Conservation (phyloP, 2,113 vertebrate genomes). For the Corythornis madagascariensis region DNA sequence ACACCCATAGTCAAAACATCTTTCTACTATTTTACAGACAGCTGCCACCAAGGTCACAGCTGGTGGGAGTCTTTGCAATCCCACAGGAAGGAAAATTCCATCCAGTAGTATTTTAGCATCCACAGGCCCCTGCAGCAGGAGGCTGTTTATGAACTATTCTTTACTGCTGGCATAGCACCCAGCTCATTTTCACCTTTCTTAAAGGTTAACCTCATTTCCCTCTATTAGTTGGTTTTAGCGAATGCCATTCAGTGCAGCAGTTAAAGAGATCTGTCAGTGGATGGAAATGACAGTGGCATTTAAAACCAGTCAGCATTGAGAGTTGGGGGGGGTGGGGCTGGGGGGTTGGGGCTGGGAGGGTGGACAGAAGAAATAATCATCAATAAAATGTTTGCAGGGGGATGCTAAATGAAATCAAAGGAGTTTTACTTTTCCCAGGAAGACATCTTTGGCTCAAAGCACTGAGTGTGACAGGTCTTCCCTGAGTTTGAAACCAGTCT, state of each 20-base stretch:
- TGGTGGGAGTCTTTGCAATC: too few species aligned
- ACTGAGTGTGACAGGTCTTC: background rate
- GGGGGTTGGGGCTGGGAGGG: too few species aligned
- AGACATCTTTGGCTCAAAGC: background rate
- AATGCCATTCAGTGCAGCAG: slow-evolving; percentile 6
- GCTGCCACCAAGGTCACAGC: too few species aligned
- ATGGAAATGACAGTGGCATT: slow-evolving; percentile 64
- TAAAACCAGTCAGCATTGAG: slow-evolving; percentile 5
- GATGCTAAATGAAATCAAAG: background rate
- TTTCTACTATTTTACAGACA: too few species aligned
- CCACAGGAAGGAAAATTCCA: too few species aligned
- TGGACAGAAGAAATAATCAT: too few species aligned
- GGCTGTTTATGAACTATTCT: slow-evolving; percentile 62
- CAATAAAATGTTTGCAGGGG: too few species aligned
- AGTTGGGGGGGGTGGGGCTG: background rate
- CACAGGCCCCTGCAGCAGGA: background rate
- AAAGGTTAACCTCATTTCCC: slow-evolving; percentile 72
- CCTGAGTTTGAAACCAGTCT: background rate
- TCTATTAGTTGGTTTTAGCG: slow-evolving; percentile 71
- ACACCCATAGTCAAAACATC: too few species aligned
- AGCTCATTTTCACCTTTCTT: slow-evolving; percentile 52
- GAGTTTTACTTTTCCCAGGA: background rate
- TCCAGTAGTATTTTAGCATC: too few species aligned
- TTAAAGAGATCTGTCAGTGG: slow-evolving; percentile 60
- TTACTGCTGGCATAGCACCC: slow-evolving; percentile 51